A percentile compares a stretch with the other conserved stretches of the same genome.
Conservation (phyloP, 1,140 invertebrate species). For the Asobara japonica region DNA sequence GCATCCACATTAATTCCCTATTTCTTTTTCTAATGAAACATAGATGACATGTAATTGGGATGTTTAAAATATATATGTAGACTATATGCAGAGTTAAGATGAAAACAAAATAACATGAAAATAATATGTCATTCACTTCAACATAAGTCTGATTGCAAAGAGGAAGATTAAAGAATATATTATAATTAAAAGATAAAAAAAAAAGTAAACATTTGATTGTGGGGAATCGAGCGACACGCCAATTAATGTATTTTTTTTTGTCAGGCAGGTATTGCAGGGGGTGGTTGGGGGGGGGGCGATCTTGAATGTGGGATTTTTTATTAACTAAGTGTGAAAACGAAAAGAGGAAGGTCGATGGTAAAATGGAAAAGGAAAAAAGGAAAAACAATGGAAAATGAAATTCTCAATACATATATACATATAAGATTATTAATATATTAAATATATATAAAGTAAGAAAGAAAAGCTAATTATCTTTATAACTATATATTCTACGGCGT, state of each 20-base stretch:
- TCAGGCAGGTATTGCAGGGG: background rate
- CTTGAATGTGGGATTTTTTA: background rate
- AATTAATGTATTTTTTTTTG: background rate
- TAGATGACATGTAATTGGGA: constrained; percentile 29
- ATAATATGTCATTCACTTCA: constrained; percentile 27
- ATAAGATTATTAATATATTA: constrained; percentile 15
- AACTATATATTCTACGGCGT: constrained; percentile 6
- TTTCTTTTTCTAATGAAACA: background rate
- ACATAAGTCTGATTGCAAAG: constrained; percentile 33
- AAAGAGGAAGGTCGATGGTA: background rate
- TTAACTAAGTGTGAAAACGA: background rate
- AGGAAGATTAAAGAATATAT: constrained; percentile 15
- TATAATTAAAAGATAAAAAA: background rate
- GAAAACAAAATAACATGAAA: background rate
- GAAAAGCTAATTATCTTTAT: constrained; percentile 3
- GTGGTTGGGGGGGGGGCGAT: background rate
- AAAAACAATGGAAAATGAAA: constrained; percentile 4
- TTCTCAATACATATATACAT: constrained; percentile 31
- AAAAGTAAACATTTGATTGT: background rate
- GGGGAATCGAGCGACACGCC: constrained; percentile 4
- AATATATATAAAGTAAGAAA: constrained; percentile 3
- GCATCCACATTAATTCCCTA: constrained; percentile 39
- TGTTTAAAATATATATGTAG: constrained; percentile 14
- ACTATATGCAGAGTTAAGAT: background rate
- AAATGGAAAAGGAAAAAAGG: background rate